A percentile compares a stretch with the other conserved stretches of the same genome.
These are phyloP conservation scores for Pangasius sanitwongsei DNA, from an alignment of 2,797 vertebrate genomes.

Conservation along the genomic window DNA sequence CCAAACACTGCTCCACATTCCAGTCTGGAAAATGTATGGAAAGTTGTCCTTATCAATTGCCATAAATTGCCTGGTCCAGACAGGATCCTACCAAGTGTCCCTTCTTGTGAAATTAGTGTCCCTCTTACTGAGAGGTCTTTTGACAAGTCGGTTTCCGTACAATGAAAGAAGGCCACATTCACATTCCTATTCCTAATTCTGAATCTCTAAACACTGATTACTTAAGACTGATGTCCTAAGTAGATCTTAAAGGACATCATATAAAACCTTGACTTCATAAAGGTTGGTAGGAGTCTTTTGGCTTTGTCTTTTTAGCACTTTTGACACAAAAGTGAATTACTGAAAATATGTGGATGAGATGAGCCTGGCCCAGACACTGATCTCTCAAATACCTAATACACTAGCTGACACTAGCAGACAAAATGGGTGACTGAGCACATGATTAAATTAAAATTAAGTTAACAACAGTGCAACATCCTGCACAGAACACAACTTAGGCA, in stretches of 20 bases:
- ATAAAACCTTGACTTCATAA: neutral
- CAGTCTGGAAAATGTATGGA: neutral
- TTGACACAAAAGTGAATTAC: neutral
- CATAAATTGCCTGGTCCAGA: neutral
- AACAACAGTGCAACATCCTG: neutral
- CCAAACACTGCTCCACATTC: neutral
- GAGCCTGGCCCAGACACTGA: neutral
- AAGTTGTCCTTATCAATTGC: neutral
- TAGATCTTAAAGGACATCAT: neutral
- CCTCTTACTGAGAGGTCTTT: neutral
- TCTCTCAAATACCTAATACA: neutral
- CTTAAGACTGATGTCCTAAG: neutral
- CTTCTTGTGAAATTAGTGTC: neutral
- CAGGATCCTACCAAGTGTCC: neutral
- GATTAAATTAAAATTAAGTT: neutral
- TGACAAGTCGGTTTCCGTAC: neutral
- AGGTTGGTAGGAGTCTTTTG: neutral
- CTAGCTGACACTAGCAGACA: neutral
- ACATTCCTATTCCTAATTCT: neutral
- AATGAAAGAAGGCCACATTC: neutral
- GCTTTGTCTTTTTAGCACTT: neutral
- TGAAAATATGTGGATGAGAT: neutral
- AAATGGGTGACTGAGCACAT: neutral
- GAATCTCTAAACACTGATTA: neutral
- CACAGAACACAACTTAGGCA: neutral